Evolutionary conservation across 2,888 invertebrate species (phyloP).

Genomic region (Euclidia mi): DNA sequence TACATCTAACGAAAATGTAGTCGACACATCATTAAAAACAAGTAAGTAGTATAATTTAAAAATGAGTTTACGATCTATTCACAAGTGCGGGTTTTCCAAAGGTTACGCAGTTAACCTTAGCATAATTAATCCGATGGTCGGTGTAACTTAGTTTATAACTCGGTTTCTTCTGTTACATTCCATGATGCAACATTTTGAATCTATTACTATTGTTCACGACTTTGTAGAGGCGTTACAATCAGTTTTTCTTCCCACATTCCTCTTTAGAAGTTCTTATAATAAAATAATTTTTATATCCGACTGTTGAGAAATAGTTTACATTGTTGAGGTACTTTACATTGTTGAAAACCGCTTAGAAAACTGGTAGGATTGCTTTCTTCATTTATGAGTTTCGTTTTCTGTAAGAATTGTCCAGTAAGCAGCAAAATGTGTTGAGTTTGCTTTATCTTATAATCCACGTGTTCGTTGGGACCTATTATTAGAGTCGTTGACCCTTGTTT

Average conservation of each 20-base stretch:
- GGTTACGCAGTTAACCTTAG: constrained; percentile 6
- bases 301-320: no score
- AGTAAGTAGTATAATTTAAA: neutral
- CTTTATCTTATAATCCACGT: no score
- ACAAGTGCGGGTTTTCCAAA: neutral
- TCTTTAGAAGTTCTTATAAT: neutral
- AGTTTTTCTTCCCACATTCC: constrained; percentile 38
- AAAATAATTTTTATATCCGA: neutral
- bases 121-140: constrained; percentile 5
- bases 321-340: no score
- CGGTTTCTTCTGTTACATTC: constrained; percentile 36
- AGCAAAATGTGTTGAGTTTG: no score
- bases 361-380: no score
- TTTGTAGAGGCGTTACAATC: constrained; percentile 29
- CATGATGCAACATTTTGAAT: constrained; percentile 24
- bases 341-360: no score
- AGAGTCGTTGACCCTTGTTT: no score
- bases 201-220: constrained; percentile 27
- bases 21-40: neutral
- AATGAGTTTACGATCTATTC: neutral
- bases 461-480: no score
- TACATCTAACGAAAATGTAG: no score
- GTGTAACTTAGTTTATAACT: constrained; percentile 2
- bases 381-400: no score
- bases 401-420: no score